phyloP scores from a whole-genome alignment of 2,888 invertebrate genomes.

The Acanthosoma haemorrhoidale region DNA sequence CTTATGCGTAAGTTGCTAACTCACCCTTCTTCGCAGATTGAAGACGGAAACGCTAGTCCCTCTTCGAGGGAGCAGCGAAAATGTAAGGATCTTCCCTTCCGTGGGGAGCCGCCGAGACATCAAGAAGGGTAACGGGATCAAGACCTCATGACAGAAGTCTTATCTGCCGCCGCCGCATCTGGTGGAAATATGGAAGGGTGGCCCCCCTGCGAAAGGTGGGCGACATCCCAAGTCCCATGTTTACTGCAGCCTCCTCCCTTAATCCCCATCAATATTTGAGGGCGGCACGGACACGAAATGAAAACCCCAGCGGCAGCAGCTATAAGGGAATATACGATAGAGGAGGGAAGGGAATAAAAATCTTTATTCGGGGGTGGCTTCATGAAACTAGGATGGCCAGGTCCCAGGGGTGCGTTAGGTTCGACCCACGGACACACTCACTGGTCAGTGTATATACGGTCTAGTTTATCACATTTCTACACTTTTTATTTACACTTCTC shows the following conservation, averaged over 20 bases:
- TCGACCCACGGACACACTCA: not conserved
- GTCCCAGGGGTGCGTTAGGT: not conserved
- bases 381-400: slow-evolving; percentile 22
- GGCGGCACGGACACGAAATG: no score
- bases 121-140: slow-evolving; percentile 2
- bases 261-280: slow-evolving; percentile 26
- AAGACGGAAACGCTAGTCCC: no score
- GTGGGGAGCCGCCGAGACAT: no score
- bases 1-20: no score
- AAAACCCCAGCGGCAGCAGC: not conserved
- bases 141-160: slow-evolving; percentile 11
- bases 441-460: not conserved
- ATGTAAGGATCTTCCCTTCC: no score
- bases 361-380: slow-evolving; percentile 13
- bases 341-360: slow-evolving; percentile 19
- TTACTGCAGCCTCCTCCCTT: not conserved
- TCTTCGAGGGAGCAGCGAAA: no score
- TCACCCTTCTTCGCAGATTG: no score
- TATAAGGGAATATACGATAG: slow-evolving; percentile 15
- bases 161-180: no score
- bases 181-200: slow-evolving; percentile 17
- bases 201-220: not conserved
- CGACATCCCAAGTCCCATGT: no score
- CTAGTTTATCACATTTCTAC: slow-evolving; percentile 20
- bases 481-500: slow-evolving; percentile 4